Evolutionary conservation across 1,140 invertebrate species (phyloP), one percentile per base, ranked within the genome.

Genomic region (Sarcophaga bullata): DNA sequence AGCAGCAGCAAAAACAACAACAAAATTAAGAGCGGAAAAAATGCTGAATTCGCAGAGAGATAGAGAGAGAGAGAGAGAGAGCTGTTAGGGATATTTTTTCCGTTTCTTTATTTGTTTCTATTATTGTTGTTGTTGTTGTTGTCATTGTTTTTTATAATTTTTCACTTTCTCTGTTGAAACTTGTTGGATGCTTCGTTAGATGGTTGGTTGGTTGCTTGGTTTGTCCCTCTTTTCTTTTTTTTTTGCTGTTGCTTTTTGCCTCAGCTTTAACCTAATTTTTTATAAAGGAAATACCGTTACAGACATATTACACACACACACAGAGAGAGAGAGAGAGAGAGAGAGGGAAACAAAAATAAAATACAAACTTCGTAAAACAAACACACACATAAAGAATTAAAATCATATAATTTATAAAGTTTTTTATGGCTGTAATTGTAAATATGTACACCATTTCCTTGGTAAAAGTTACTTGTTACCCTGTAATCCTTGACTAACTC

Each of bases 221-320:
- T 68, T 68, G 62, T 68, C 62, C 19, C 25, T 37, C 25, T 2
- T 37, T 37, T 37, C 25, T 2, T 37, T 37, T 37, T 37, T 37
- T 37, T 4, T 4, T 68, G 2, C 19, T 8, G 15, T 13, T 6
- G 13, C 10, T 58, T 58, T 58, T 58, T n/a, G 15, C 5, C 17
- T 62, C 17, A n/a, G 17, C 17, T 62, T 68, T 68, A 68, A 68
- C 62, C 62, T 68, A 68, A 19, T 68, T 68, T 37, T 68, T 68
- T 68, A 17, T 68, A 8, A 19, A 68, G 17, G n/a, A 68, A 68
- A 68, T 19, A 68, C n/a, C 8, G 8, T 68, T 19, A 68, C 6
- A 68, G 7, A 7, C 6, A 68, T 17, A 68, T 6, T 19, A 25
- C 6, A 8, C 8, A 25, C 17, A 19, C n/a, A 19, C 15, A 58